Evolutionary conservation across 1,140 invertebrate genomes (phyloP), one percentile per base, ranked within the genome.

Genomic region (Parapsyche elsis): DNA sequence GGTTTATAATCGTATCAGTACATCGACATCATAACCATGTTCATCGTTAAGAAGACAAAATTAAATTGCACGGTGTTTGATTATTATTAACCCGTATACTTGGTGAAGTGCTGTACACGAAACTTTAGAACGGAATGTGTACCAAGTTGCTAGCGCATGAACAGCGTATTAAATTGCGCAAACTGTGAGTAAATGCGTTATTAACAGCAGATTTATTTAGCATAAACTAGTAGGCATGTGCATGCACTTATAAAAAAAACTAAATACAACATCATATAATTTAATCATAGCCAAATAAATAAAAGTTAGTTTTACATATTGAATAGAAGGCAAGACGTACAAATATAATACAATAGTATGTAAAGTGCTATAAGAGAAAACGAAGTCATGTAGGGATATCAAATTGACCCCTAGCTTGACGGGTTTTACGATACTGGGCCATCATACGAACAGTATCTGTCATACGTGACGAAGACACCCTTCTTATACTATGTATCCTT

Each of bases 81-180:
- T 61, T 61, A 61, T 61, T 61, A 61, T n/a, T n/a, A 61, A 9
- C 57, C 19, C 5, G 57, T 21, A 61, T 61, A 61, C 57, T 61
- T 61, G 21, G 57, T 19, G 19, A 61, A 61, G 57, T 21, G 9
- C 9, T 21, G 57, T 61, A 21, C 2, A 10, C 12, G 64, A 67
- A 67, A 67, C 23, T 67, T 67, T 23, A 23, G 24, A 67, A 67
- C 21, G 64, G 64, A 67, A 67, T 67, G 64, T 30, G 24, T 9
- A 67, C 64, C 24, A 12, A 67, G 9, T 67, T 12, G 23, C 4
- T 67, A 67, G 24, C 14, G 24, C 24, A 67, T 67, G 19, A 21
- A 67, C 26, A 26, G 9, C 64, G 2, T 10, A 67, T 30, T 30
- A 67, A 67, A 67, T 26, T 23, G 24, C 24, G 64, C 23, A 67